Evolutionary conservation across 1,140 invertebrate genomes (phyloP).

Genomic region (Atopsyche davidsoni): DNA sequence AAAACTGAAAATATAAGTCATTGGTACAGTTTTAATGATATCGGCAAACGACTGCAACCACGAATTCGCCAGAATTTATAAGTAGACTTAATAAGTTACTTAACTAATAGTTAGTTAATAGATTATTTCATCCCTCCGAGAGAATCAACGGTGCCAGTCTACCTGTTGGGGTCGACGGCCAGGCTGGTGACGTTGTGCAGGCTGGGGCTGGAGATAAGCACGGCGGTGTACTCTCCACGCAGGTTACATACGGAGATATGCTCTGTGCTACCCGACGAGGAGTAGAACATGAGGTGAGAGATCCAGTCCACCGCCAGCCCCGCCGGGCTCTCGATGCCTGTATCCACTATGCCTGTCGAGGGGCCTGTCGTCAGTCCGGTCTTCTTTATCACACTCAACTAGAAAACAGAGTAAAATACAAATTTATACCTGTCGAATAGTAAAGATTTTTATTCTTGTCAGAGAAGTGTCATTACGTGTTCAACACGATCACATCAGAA

Average conservation of each 20-base stretch:
- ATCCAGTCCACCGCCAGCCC: constrained; percentile 71
- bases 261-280: constrained; percentile 41
- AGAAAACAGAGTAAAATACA: constrained; percentile 4
- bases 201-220: constrained; percentile 33
- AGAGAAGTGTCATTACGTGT: too few species aligned
- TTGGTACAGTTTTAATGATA: too few species aligned
- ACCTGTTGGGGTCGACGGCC: constrained; percentile 59
- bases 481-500: too few species aligned
- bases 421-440: too few species aligned
- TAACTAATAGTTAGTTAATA: background rate
- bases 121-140: background rate
- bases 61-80: too few species aligned
- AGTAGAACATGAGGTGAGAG: constrained; percentile 66
- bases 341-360: constrained; percentile 67
- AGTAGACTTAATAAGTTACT: too few species aligned
- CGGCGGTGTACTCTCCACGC: constrained; percentile 62
- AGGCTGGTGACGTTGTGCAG: constrained; percentile 47
- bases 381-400: constrained; percentile 65
- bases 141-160: constrained; percentile 1
- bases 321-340: constrained; percentile 55
- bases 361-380: constrained; percentile 60
- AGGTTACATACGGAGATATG: constrained; percentile 64
- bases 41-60: too few species aligned
- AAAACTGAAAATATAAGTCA: too few species aligned
- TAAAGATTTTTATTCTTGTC: too few species aligned